A percentile compares a stretch with the other conserved stretches of the same genome.
phyloP scores from a whole-genome alignment of 2,113 vertebrate species.

The Leucopsar rothschildi region DNA sequence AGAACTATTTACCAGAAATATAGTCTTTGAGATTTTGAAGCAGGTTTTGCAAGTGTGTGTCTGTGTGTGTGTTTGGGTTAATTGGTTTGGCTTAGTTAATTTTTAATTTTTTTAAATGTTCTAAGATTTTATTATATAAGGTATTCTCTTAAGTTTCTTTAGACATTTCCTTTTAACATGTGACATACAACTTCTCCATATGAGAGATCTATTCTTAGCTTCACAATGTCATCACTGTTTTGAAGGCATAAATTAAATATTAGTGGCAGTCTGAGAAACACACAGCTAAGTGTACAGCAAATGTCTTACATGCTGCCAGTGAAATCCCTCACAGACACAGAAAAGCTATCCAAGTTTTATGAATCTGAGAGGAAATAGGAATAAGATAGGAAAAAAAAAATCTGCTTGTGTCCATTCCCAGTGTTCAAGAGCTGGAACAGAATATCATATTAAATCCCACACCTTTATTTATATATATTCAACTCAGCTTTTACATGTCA shows the following conservation, averaged over 20 bases:
- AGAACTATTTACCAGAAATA: neutral
- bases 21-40: neutral
- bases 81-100: accelerated
- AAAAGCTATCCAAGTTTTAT: neutral
- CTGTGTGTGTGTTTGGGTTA: neutral
- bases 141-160: neutral
- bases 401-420: neutral
- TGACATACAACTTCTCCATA: neutral
- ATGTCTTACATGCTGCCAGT: neutral
- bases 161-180: neutral
- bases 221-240: neutral
- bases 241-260: neutral
- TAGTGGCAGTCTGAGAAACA: neutral
- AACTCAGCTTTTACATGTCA: neutral
- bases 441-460: neutral
- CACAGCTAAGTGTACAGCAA: neutral
- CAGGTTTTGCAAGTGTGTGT: accelerated
- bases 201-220: neutral
- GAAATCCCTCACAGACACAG: neutral
- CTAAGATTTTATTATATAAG: neutral
- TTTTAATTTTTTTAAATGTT: neutral
- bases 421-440: neutral
- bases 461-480: neutral
- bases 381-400: neutral
- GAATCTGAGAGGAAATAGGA: neutral